Evolutionary conservation across 2,113 vertebrate genomes (phyloP), one percentile per base, ranked within the genome.

Genomic region (Bujurquina vittata): DNA sequence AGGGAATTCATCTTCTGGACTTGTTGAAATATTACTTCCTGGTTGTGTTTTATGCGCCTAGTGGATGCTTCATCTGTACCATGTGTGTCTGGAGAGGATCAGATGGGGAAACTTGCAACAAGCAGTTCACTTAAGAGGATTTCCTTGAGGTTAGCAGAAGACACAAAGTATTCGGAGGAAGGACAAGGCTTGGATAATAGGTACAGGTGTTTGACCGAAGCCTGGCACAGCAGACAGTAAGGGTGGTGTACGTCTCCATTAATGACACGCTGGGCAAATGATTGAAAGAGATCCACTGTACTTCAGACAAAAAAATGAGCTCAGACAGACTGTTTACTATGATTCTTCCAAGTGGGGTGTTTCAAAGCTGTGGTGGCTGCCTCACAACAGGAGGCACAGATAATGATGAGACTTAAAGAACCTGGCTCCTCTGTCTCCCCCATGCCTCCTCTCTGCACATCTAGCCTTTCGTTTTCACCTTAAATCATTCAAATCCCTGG

Each of bases 361-460:
- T 84, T 83, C 55, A 81, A 62, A 81, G 86, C 62, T 83, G 55
- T 63, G 35, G 74, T 81, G 69, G 43, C 62, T 15, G 7, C 37
- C 29, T 80, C 77, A 20, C 89, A 67, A 82, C 91, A 85, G 82
- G 79, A 74, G 84, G 81, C 12, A 40, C 61, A 75, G 84, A 91
- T 91, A 94, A 91, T 87, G 81, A 92, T 93, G 86, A 40, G 74
- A 85, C 72, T 92, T 88, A 84, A 83, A 86, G 72, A 87, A 83
- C 61, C 54, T 61, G 14, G 59, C 83, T 54, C 67, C 67, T 72
- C 46, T 31, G 26, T 84, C 85, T 88, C 58, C 76, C 33, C 49
- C 29, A 1, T 65, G 77, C 61, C 22, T 86, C 65, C 75, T 49
- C 69, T 84, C 80, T 56, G 40, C 78, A 84, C 85, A 80, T 92